Evolutionary conservation across 2,797 vertebrate genomes (phyloP).

Genomic region (Sphenodon punctatus): DNA sequence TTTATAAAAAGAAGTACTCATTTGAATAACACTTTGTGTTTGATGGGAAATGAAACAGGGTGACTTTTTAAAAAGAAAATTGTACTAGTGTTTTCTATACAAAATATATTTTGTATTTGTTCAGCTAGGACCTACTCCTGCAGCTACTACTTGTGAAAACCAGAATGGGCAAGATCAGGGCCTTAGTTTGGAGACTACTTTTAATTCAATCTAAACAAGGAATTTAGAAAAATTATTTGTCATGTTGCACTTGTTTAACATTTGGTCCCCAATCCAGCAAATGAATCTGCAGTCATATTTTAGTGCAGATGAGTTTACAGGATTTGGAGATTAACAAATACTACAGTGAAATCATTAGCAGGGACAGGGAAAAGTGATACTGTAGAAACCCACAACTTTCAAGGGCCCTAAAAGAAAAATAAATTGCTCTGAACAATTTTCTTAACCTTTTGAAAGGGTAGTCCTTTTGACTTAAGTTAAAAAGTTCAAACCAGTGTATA

Average conservation of each 20-base stretch:
- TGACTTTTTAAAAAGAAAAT: constrained; percentile 66
- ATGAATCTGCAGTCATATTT: not conserved
- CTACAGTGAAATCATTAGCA: too few species aligned
- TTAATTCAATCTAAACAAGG: constrained; percentile 14
- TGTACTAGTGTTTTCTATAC: constrained; percentile 76
- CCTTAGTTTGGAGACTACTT: constrained; percentile 39
- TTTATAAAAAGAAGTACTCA: constrained; percentile 38
- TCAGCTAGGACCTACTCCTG: constrained; percentile 25
- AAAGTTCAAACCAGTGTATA: not conserved
- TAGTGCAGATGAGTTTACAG: not conserved
- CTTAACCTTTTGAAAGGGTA: not conserved
- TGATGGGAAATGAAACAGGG: constrained; percentile 70
- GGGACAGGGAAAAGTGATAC: not conserved
- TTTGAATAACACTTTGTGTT: constrained; percentile 63
- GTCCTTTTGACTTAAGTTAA: not conserved
- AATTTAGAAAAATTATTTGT: constrained; percentile 17
- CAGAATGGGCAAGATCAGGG: constrained; percentile 24
- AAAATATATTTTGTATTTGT: constrained; percentile 70
- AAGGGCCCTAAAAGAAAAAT: constrained; percentile 3
- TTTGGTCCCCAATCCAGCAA: not conserved
- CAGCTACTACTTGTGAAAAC: constrained; percentile 26
- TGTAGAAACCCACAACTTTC: constrained; percentile 3
- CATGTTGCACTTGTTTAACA: not conserved
- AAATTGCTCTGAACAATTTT: not conserved
- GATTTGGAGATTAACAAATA: not conserved